Evolutionary conservation across 1,140 invertebrate genomes (phyloP), one percentile per base, ranked within the genome.

Genomic region (Bombus pascuorum): DNA sequence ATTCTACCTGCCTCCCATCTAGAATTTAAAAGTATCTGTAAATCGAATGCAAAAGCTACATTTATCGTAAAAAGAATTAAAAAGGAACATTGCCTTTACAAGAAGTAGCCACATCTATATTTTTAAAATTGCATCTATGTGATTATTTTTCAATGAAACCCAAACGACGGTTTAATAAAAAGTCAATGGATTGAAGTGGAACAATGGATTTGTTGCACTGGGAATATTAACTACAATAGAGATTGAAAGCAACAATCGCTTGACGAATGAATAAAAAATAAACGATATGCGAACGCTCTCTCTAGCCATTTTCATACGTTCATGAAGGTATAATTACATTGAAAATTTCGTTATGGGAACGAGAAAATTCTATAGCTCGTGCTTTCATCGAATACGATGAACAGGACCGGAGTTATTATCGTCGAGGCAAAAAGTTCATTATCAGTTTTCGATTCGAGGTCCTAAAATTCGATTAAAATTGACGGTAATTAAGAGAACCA

Each of bases 381-480:
- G 39, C 42, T 72, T 72, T 72, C 39, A 42, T n/a, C 70, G 39
- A 72, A 72, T 72, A 44, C 70, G 39, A 72, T 42, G 70, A 72
- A 42, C 70, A 39, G 28, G 39, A 15, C 12, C 39, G 70, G 70
- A 72, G 28, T 39, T 72, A 72, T 72, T 72, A 72, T 42, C 70
- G 39, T 8, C 28, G 70, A 8, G 15, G 37, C 70, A 44, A 72
- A 72, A 72, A 72, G 70, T 72, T 42, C 39, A 39, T 72, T 72
- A 72, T 72, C 70, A 72, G 70, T 42, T 72, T 72, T 39, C 70
- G 39, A 72, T 72, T 72, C 70, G 39, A 42, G 37, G 70, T n/a
- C 12, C 70, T 39, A 42, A 72, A 72, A 72, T 72, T 72, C 70
- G 70, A 72, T 72, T 44, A 72, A 72, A 72, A 72, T n/a, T 72